Base-by-base conservation (phyloP, 2,797 vertebrate genomes). In the Enteromius fasciolatus region DNA sequence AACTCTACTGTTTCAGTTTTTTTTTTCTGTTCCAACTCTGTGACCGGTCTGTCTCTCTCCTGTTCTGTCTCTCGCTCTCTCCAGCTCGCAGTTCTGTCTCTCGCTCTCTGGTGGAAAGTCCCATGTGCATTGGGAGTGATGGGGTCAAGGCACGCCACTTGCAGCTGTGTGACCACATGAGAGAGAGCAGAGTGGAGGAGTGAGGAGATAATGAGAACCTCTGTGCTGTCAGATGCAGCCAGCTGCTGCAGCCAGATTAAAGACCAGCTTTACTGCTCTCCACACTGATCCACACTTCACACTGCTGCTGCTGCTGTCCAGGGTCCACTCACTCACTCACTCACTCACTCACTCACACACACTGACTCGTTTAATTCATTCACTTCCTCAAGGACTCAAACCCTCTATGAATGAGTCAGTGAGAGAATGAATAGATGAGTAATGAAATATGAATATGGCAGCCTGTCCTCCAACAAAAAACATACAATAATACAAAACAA, bases 81-180 rank as follows among this genome's bases (percentile, higher is more conserved):
- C 66, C 61, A 48, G 61, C 88, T 89, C 67, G 23, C 67, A 69
- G 39, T 25, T 69, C 87, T 85, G 88, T 64, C 68, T 76, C 73
- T 66, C 81, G 67, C 90, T 92, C 90, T 91, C 91, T 89, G 33
- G 91, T 93, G 95, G 95, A 96, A 96, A 96, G 94, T 94, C 95
- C 95, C 94, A 94, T 90, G 90, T 92, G 86, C 89, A 83, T 92
- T 90, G 4, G 85, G 90, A 92, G 89, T 87, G 85, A 92, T 94
- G 94, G 94, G 92, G 93, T 89, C 93, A 94, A 94, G 94, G 94
- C 94, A 97, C 90, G 91, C 95, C 95, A 94, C 95, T 95, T 92
- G 95, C 97, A 98, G 97, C 96, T 98, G 97, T 94, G 94, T 94
- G 91, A 96, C 97, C 97, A 98, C 97, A 98, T 97, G 88, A 97